These are phyloP conservation scores for Stylophora pistillata DNA, from an alignment of 64 coral and sea anemone species.

Conservation along the genomic window DNA sequence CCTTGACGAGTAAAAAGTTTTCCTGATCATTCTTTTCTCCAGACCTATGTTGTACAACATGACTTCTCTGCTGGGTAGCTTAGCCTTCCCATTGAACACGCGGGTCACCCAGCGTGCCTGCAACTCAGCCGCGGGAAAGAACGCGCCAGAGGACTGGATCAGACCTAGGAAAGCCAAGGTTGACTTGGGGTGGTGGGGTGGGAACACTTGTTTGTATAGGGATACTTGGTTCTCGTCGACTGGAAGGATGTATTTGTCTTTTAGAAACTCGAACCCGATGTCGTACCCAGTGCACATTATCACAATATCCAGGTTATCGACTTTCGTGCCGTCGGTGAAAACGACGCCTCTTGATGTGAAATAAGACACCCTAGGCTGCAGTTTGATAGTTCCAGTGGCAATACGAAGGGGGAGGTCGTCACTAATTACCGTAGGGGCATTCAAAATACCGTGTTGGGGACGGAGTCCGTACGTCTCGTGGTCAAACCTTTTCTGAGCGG, in stretches of 20 bases:
- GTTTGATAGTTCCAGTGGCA: slow-evolving; percentile 54
- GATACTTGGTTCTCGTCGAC: slow-evolving; percentile 50
- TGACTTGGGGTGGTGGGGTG: slow-evolving; percentile 54
- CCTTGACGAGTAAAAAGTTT: slow-evolving; percentile 17
- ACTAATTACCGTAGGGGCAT: slow-evolving; percentile 66
- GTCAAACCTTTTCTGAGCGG: slow-evolving; percentile 49
- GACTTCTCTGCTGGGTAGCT: slow-evolving; percentile 38
- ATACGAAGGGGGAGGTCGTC: slow-evolving; percentile 72
- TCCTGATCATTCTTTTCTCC: slow-evolving; percentile 18
- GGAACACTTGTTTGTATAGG: slow-evolving; percentile 83
- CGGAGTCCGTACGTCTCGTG: slow-evolving; percentile 50
- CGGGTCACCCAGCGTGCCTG: slow-evolving; percentile 60
- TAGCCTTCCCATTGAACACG: slow-evolving; percentile 67
- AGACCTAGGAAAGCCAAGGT: slow-evolving; percentile 76
- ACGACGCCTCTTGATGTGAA: slow-evolving; percentile 52
- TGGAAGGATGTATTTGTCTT: slow-evolving; percentile 51
- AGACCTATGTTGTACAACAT: slow-evolving; percentile 58
- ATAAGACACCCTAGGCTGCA: slow-evolving; percentile 53
- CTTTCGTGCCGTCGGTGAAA: slow-evolving; percentile 54
- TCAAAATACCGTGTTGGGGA: slow-evolving; percentile 38
- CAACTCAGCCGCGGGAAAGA: slow-evolving; percentile 64
- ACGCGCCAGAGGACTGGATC: slow-evolving; percentile 40
- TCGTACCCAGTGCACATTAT: slow-evolving; percentile 79
- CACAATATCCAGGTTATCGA: slow-evolving; percentile 57
- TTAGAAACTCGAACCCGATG: slow-evolving; percentile 63